A percentile compares a stretch with the other conserved stretches of the same genome.
Evolutionary conservation across 2,888 invertebrate species (phyloP).

Genomic region (Drosophila paracracens): DNA sequence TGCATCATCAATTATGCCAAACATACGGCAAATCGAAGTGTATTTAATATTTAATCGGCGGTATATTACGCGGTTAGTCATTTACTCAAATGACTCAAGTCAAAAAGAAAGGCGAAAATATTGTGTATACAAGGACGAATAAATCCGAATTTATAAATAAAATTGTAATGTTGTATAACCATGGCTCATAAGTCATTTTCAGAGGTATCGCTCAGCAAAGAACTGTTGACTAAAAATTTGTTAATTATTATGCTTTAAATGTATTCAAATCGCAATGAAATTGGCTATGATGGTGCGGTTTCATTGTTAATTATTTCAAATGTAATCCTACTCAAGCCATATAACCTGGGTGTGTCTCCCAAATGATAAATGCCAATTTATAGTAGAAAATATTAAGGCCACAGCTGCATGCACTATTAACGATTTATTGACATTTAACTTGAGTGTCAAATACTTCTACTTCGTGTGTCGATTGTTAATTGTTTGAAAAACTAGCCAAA

Average conservation of each 20-base stretch:
- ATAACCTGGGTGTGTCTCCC: conserved; percentile 19
- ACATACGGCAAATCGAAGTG: background rate
- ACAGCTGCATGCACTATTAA: conserved; percentile 21
- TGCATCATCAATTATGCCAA: background rate
- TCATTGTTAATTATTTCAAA: background rate
- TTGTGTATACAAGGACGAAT: background rate
- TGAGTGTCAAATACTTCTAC: conserved; percentile 25
- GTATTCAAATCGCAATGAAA: background rate
- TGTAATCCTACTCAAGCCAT: background rate
- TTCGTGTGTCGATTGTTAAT: background rate
- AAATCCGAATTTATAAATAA: background rate
- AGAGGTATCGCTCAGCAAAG: background rate
- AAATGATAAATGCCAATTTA: conserved; percentile 21
- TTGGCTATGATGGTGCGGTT: background rate
- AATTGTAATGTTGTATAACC: background rate
- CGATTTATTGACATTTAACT: conserved; percentile 19
- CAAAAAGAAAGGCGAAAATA: background rate
- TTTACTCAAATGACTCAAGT: conserved; percentile 5
- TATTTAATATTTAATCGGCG: background rate
- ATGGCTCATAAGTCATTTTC: background rate
- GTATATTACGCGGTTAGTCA: background rate
- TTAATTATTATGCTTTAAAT: background rate
- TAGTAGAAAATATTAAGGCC: conserved; percentile 5
- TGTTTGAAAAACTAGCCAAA: conserved; percentile 2
- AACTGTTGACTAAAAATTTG: background rate